Base-by-base conservation (phyloP, 2,888 invertebrate genomes). In the Sarcophaga subvicina region DNA sequence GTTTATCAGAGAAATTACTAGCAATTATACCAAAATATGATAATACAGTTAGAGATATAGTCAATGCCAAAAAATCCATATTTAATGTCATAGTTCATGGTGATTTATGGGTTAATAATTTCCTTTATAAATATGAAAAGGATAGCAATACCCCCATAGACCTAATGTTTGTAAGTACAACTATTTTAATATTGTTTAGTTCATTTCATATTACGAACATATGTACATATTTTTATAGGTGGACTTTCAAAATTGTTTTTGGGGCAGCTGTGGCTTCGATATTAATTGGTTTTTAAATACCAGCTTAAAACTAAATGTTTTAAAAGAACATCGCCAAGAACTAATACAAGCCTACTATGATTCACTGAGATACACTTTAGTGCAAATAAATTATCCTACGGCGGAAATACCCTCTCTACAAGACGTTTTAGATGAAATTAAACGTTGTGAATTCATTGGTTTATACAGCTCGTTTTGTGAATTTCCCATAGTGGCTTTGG, bases 71-170 rank as follows among this genome's bases (percentile, higher is more conserved):
- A 8, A 82, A 89, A 6, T 86, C 88, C 0, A 85, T 88, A 2
- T 82, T 92, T 54, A 93, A 93, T 73, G 94, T 94, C 2, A 90
- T 94, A 17, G 93, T 93, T 75, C 94, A 94, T 86, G 94, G 94
- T 2, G 94, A 94, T 90, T 90, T 94, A 4, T 94, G 94, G 94
- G 88, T 94, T 0, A 94, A 94, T 86, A 94, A 94, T 89, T 72
- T 88, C n/a, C 91, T 94, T 87, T 94, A 94, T 85, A 92, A 92
- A 63, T 94, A 94, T 86, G 89, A 92, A 63, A 10, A 54, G 8
- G 71, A 70, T 12, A 59, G 69, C 0, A 25, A 27, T 8, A 62
- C 71, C 17, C 80, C 89, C 2, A 64, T 81, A 1, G 89, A 88
- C 77, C 88, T 88, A 1, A 66, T 91, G 6, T 88, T 92, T 62